Conservation (phyloP, 2,113 vertebrate species). For the Camarhynchus parvulus region DNA sequence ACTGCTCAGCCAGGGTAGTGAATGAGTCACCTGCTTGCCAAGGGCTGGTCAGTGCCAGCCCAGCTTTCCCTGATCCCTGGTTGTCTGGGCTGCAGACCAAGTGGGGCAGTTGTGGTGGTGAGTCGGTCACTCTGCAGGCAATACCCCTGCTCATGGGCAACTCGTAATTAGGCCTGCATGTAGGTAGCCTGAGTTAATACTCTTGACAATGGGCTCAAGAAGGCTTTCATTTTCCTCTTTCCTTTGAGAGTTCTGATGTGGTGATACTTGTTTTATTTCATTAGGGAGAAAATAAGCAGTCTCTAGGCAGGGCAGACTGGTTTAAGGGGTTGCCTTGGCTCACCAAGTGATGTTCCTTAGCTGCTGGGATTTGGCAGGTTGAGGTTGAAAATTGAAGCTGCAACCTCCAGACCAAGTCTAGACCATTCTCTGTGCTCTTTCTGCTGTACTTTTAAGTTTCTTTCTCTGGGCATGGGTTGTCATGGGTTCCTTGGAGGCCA, state of each 20-base stretch:
- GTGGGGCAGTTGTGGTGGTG: not conserved
- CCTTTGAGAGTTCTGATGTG: not conserved
- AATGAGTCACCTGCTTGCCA: not conserved
- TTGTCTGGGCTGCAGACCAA: not conserved
- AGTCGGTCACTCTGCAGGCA: accelerated
- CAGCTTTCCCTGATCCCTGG: not conserved
- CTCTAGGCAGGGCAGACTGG: not conserved
- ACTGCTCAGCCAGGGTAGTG: not conserved
- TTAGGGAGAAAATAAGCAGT: not conserved
- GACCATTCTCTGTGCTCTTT: not conserved
- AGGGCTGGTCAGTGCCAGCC: not conserved
- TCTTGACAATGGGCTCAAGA: not conserved
- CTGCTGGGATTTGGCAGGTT: not conserved
- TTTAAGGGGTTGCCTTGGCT: not conserved
- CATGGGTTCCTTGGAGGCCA: not conserved
- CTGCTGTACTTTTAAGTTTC: not conserved
- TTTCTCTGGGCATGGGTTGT: not conserved
- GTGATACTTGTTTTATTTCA: not conserved
- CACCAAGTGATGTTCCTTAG: not conserved
- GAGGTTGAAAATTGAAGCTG: not conserved
- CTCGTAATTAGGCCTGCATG: accelerated
- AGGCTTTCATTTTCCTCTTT: not conserved
- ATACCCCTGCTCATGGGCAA: not conserved
- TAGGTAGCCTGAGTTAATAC: not conserved
- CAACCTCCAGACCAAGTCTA: not conserved